Conservation (phyloP, 2,113 vertebrate genomes). For the Chaetops frenatus region DNA sequence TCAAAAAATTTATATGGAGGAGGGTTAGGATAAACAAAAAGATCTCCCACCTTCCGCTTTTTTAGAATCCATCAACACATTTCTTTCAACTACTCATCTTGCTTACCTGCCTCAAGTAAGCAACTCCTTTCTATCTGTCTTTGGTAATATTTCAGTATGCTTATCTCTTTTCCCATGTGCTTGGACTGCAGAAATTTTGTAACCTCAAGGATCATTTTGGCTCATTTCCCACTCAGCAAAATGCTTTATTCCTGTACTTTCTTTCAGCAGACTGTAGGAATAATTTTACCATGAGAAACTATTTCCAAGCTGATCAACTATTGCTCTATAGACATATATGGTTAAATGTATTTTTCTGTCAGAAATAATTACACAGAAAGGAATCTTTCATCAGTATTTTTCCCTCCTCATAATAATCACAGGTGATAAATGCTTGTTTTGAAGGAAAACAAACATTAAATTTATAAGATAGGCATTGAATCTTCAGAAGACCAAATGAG, state of each 20-base stretch:
- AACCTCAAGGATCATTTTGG: background rate
- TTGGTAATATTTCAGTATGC: background rate
- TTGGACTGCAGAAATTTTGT: background rate
- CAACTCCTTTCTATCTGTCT: background rate
- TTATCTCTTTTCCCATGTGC: background rate
- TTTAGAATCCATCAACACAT: background rate
- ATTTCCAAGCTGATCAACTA: background rate
- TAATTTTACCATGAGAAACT: background rate
- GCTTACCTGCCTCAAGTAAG: background rate
- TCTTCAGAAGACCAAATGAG: background rate
- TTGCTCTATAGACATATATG: background rate
- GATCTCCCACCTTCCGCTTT: background rate
- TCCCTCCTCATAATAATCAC: accelerated
- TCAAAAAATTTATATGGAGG: background rate
- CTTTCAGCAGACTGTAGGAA: background rate
- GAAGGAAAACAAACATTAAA: background rate
- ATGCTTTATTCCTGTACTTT: background rate
- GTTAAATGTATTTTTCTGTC: background rate
- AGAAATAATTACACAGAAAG: background rate
- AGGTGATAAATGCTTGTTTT: background rate
- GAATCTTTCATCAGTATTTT: background rate
- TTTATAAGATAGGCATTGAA: background rate
- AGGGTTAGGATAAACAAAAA: background rate
- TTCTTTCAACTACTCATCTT: background rate
- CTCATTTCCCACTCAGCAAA: background rate